A percentile compares a stretch with the other conserved stretches of the same genome.
phyloP scores from a whole-genome alignment of 2,797 vertebrate species.

The Neoniphon sammara region DNA sequence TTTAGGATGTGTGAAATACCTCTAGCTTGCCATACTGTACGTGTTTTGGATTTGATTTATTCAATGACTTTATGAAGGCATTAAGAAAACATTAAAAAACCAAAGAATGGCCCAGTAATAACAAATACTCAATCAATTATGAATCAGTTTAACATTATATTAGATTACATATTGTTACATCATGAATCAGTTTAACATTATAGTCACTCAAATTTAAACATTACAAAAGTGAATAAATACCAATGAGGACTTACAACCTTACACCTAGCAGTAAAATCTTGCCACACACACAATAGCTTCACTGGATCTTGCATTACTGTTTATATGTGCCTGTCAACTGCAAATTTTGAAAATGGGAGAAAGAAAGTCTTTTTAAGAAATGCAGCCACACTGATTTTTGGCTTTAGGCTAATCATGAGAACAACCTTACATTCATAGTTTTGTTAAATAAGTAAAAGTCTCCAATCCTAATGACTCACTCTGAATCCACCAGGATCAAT shows the following conservation, averaged over 20 bases:
- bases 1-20: slow-evolving; percentile 65
- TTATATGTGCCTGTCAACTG: neutral
- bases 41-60: slow-evolving; percentile 63
- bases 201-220: neutral
- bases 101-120: slow-evolving; percentile 28
- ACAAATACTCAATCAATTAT: slow-evolving; percentile 21
- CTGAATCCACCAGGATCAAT: neutral
- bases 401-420: slow-evolving; percentile 18
- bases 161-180: no score
- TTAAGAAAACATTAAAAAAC: slow-evolving; percentile 55
- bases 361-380: slow-evolving; percentile 31
- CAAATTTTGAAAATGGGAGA: neutral
- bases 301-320: neutral
- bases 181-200: neutral
- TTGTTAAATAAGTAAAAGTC: slow-evolving; percentile 1
- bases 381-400: slow-evolving; percentile 40
- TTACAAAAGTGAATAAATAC: slow-evolving; percentile 8
- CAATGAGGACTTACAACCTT: neutral
- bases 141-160: neutral
- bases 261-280: neutral
- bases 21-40: slow-evolving; percentile 48
- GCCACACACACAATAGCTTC: slow-evolving; percentile 15
- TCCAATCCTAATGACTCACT: slow-evolving; percentile 10
- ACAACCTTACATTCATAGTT: neutral
- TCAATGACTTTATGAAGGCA: slow-evolving; percentile 61